Evolutionary conservation across 1,140 invertebrate genomes (phyloP).

Genomic region (Lithobius niger): DNA sequence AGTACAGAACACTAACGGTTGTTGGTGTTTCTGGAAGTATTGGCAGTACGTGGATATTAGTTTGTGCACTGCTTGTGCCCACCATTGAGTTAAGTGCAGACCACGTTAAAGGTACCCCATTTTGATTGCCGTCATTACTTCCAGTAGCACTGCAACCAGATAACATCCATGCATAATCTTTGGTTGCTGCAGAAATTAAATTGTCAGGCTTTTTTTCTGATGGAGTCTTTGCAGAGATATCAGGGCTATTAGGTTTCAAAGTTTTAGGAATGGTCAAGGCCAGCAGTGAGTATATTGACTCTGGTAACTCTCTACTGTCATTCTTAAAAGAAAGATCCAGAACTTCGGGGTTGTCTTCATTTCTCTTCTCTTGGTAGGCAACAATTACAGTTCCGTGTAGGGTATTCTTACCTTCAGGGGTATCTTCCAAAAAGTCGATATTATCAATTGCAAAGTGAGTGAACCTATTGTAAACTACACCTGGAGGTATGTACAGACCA

Average conservation of each 20-base stretch:
- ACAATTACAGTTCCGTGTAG: conserved; percentile 11
- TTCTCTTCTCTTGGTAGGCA: not conserved
- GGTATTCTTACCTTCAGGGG: conserved; percentile 17
- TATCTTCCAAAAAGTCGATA: conserved; percentile 29
- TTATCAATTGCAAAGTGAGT: conserved; percentile 25
- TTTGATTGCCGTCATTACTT: too few species aligned
- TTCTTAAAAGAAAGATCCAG: not conserved
- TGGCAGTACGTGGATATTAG: too few species aligned
- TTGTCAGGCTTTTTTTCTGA: not conserved
- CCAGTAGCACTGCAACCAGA: too few species aligned
- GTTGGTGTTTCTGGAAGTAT: too few species aligned
- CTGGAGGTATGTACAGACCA: conserved; percentile 2
- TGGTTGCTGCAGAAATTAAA: not conserved
- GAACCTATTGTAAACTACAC: conserved; percentile 13
- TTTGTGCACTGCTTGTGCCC: not conserved
- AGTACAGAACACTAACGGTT: too few species aligned
- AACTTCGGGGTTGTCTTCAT: not conserved
- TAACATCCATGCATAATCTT: not conserved
- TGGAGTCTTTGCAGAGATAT: not conserved
- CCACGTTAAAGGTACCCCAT: not conserved
- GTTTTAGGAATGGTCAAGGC: too few species aligned
- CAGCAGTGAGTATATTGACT: not conserved
- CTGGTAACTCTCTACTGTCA: not conserved
- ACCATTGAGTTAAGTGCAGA: not conserved
- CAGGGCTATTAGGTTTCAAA: not conserved